These are phyloP conservation scores for Virgularia gustaviana DNA, from an alignment of 92 coral and sea anemone genomes.

Conservation along the genomic window DNA sequence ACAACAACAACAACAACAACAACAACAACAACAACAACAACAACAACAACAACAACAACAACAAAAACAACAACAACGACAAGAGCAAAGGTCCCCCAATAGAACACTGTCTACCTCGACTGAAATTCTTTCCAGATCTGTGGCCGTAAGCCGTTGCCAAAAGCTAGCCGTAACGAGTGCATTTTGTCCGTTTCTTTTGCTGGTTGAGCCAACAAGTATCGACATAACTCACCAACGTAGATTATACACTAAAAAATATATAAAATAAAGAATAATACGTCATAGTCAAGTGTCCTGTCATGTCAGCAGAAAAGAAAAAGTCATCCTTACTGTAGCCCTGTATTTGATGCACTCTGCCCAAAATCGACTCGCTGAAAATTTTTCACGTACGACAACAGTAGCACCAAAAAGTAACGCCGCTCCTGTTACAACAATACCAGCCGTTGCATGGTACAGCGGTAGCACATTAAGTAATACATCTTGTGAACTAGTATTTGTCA, in stretches of 20 bases:
- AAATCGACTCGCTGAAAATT: slow-evolving; percentile 89
- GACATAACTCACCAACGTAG: slow-evolving; percentile 93
- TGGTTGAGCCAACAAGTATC: slow-evolving; percentile 89
- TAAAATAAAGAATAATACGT: no score
- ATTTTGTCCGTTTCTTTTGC: slow-evolving; percentile 67
- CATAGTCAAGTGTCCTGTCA: no score
- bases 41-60: no score
- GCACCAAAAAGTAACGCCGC: slow-evolving; percentile 59
- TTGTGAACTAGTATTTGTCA: slow-evolving; percentile 31
- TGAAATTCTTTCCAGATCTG: slow-evolving; percentile 92
- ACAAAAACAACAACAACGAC: no score
- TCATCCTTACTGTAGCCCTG: slow-evolving; percentile 81
- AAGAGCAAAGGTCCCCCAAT: no score
- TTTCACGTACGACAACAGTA: slow-evolving; percentile 63
- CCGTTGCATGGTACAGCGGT: slow-evolving; percentile 81
- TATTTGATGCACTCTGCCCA: slow-evolving; percentile 81
- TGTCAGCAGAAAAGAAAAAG: no score
- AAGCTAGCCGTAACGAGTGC: slow-evolving; percentile 69
- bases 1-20: no score
- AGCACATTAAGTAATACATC: slow-evolving; percentile 70
- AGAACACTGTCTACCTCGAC: no score
- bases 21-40: no score
- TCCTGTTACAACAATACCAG: slow-evolving; percentile 64
- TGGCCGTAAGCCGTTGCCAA: slow-evolving; percentile 87
- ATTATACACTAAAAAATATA: slow-evolving; percentile 64